Percentiles rank a stretch among this genome's conserved stretches.
phyloP scores from a whole-genome alignment of 1,140 invertebrate species.

The Medauroidea extradentata region DNA sequence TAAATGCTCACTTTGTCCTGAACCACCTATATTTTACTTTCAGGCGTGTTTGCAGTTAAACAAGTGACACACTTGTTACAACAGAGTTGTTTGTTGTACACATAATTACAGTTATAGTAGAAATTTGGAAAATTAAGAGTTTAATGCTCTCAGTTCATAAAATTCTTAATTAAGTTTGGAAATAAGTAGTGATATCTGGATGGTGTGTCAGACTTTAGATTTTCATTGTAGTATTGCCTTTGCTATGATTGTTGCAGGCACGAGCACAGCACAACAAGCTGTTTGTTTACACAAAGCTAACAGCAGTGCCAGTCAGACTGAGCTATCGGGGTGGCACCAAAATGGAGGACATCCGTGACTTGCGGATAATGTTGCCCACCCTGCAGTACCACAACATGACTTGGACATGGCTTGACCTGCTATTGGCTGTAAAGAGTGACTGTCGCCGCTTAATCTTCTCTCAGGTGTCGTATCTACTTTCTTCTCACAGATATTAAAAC shows the following conservation, averaged over 20 bases:
- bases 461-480: conserved; percentile 49
- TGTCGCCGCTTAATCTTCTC: conserved; percentile 85
- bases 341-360: conserved; percentile 90
- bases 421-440: conserved; percentile 92
- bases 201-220: too few species aligned
- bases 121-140: too few species aligned
- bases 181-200: too few species aligned
- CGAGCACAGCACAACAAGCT: conserved; percentile 97
- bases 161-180: too few species aligned
- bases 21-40: too few species aligned
- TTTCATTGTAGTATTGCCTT: conserved; percentile 25
- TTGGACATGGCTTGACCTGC: conserved; percentile 97
- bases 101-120: too few species aligned
- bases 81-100: too few species aligned
- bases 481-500: too few species aligned
- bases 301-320: conserved; percentile 93
- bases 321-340: conserved; percentile 98
- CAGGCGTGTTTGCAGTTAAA: too few species aligned
- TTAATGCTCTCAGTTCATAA: too few species aligned
- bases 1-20: too few species aligned
- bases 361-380: conserved; percentile 89
- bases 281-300: conserved; percentile 97
- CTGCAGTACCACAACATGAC: conserved; percentile 98
- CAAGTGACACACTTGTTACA: too few species aligned
- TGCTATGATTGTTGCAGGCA: conserved; percentile 46